Evolutionary conservation across 1,140 invertebrate genomes (phyloP).

Genomic region (Acarapis woodi): DNA sequence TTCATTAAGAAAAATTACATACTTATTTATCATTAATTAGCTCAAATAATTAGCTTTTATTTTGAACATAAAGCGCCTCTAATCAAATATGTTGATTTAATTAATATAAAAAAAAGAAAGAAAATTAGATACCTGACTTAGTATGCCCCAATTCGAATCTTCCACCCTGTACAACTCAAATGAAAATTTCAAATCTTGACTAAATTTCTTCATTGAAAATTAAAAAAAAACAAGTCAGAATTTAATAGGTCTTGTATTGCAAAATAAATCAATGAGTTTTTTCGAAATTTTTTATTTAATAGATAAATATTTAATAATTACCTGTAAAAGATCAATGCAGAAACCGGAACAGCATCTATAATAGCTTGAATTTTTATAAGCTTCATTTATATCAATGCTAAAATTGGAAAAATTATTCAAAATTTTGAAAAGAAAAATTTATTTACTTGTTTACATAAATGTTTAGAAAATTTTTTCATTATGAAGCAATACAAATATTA

Average conservation of each 20-base stretch:
- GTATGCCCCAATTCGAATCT: constrained; percentile 69
- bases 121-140: constrained; percentile 7
- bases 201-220: no score
- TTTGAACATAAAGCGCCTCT: no score
- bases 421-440: neutral
- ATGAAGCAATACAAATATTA: neutral
- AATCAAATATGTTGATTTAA: no score
- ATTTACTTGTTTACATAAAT: neutral
- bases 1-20: no score
- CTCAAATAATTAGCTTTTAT: no score
- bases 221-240: constrained; percentile 37
- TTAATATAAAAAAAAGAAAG: neutral
- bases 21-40: no score
- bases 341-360: constrained; percentile 85
- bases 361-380: constrained; percentile 45
- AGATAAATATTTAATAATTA: no score
- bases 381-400: constrained; percentile 40
- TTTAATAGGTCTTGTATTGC: no score
- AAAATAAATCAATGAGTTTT: no score
- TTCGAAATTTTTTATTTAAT: no score
- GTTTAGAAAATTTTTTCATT: neutral
- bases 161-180: constrained; percentile 76
- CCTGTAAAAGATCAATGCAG: constrained; percentile 55
- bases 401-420: neutral
- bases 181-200: constrained; percentile 74